A percentile compares a stretch with the other conserved stretches of the same genome.
phyloP scores from a whole-genome alignment of 2,113 vertebrate species.

The Hypanus sabinus region DNA sequence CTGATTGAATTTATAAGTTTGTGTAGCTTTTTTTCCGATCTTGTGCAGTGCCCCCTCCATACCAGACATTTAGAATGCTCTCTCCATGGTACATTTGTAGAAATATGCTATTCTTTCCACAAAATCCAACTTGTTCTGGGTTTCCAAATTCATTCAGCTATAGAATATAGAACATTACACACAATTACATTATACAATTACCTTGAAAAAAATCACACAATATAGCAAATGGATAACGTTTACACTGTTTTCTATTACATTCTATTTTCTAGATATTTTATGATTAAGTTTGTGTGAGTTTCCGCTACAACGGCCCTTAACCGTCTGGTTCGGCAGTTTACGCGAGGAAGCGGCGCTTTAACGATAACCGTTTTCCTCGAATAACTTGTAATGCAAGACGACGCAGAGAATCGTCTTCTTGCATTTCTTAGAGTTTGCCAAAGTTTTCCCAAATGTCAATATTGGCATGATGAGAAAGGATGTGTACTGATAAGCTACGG shows the following conservation, averaged over 20 bases:
- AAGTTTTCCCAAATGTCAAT: neutral
- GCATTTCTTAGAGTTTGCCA: neutral
- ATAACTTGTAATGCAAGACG: neutral
- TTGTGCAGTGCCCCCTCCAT: too few relatives aligned
- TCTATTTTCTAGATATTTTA: neutral
- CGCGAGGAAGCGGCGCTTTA: neutral
- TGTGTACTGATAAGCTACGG: neutral
- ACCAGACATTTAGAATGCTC: too few relatives aligned
- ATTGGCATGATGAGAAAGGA: neutral
- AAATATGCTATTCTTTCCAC: neutral
- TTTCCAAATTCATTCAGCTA: neutral
- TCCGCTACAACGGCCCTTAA: neutral
- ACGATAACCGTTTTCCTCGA: neutral
- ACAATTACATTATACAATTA: neutral
- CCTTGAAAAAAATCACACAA: neutral
- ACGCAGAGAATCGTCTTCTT: too few relatives aligned
- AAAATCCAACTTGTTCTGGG: too few relatives aligned
- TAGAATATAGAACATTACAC: too few relatives aligned
- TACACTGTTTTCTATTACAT: neutral
- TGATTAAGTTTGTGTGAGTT: neutral
- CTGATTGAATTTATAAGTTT: too few relatives aligned
- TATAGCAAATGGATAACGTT: neutral
- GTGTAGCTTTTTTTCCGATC: too few relatives aligned
- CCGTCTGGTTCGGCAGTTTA: neutral
- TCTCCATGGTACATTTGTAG: too few relatives aligned